Percentiles rank a stretch among this genome's conserved stretches.
phyloP scores from a whole-genome alignment of 2,888 invertebrate genomes.

The Callinectes sapidus region DNA sequence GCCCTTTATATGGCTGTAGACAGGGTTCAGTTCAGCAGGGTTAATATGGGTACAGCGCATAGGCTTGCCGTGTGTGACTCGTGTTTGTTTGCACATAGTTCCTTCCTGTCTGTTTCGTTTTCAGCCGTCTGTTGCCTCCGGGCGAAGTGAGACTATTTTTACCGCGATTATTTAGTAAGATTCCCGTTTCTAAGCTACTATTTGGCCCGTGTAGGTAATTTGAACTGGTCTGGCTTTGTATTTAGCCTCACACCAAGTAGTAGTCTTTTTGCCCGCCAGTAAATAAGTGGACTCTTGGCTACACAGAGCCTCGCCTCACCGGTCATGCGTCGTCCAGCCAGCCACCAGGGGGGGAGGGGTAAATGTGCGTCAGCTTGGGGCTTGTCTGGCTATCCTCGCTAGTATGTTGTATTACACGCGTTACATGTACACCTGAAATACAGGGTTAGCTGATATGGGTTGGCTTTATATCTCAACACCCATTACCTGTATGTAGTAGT shows the following conservation, averaged over 20 bases:
- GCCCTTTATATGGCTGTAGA: no score
- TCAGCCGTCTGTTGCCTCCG: no score
- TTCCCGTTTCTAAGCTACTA: no score
- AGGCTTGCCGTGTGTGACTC: no score
- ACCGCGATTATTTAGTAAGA: no score
- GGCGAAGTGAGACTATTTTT: no score
- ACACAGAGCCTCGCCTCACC: background rate
- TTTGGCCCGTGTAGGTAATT: background rate
- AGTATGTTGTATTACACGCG: background rate
- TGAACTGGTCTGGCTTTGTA: background rate
- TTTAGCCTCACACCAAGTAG: background rate
- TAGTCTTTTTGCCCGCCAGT: background rate
- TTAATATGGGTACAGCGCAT: no score
- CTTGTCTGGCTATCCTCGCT: background rate
- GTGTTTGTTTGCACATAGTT: no score
- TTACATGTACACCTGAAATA: background rate
- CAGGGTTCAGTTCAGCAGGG: no score
- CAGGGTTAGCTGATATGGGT: background rate
- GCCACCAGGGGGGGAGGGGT: background rate
- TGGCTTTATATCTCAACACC: background rate
- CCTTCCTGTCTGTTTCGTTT: no score
- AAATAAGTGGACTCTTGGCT: background rate
- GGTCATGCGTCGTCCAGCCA: background rate
- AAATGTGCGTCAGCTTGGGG: slow-evolving; percentile 9
- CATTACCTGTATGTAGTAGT: background rate